Conservation (phyloP, 1,140 invertebrate species). For the Magallana ariakensis region DNA sequence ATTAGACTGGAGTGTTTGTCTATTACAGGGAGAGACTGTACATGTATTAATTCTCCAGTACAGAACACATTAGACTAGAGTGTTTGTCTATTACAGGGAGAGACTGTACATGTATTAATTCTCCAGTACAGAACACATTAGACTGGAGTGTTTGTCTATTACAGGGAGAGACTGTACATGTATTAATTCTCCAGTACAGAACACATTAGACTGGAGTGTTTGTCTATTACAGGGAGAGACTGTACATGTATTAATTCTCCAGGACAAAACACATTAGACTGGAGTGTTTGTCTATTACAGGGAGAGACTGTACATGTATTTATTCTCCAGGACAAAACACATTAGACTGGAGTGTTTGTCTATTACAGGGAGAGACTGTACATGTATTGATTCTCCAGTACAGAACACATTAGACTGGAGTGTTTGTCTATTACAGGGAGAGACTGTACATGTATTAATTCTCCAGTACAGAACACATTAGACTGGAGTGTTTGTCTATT, state of each 20-base stretch:
- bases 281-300: not conserved
- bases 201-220: not conserved
- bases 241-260: not conserved
- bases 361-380: not conserved
- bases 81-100: conserved; percentile 22
- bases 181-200: too few species aligned
- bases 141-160: not conserved
- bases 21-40: not conserved
- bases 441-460: not conserved
- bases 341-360: not conserved
- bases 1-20: not conserved
- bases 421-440: conserved; percentile 22
- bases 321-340: too few species aligned
- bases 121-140: too few species aligned
- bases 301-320: not conserved
- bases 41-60: not conserved
- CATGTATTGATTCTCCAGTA: not conserved
- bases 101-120: not conserved
- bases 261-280: too few species aligned
- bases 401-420: too few species aligned
- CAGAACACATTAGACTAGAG: too few species aligned
- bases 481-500: not conserved
- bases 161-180: not conserved
- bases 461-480: too few species aligned
- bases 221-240: conserved; percentile 8